Base-by-base conservation (phyloP, 2,797 vertebrate genomes). In the Clamator glandarius region DNA sequence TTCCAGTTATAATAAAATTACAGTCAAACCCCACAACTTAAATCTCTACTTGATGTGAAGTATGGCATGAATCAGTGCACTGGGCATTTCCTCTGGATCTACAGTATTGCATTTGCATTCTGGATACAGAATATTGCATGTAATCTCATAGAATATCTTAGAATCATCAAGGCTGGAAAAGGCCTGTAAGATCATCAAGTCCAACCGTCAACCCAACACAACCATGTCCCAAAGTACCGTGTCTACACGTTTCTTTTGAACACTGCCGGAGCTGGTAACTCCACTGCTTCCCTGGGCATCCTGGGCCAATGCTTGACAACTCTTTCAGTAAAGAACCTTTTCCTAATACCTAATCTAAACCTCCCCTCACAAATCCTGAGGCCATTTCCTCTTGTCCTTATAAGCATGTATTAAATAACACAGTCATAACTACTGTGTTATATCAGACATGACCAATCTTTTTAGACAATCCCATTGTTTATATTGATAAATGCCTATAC, bases 1-100 rank as follows among this genome's bases (percentile, higher is more conserved):
- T 89, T 91, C 84, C 15, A 9, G 31, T 79, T 92, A 29, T 50
- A 86, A 89, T 84, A 90, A 89, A 90, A 87, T 63, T 64, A 25
- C 6, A 15, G 48, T 83, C 54, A 86, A 84, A 80, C 33, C 1
- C 6, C 29, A 39, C 20, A 86, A 62, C 21, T 66, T 26, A 76
- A 78, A 62, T 66, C 55, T 79, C 48, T 84, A 44, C 28, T 77
- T 46, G 55, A 84, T 33, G 6, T 79, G 15, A 59, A 85, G 31
- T 28, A 61, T n/a, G 41, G 19, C 51, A 69, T 0, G 11, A 88
- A 79, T n/a, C 9, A 6, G 24, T 46, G 31, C 12, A 12, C 8
- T 66, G 41, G 26, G 52, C 26, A 24, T 62, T 94, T 91, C 12
- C 12, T 35, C 61, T 55, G 35, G 11, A 66, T 76, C 24, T 63